Percentiles rank a stretch among this genome's conserved stretches.
These are phyloP conservation scores for Daubentonia madagascariensis DNA, from an alignment of 2,113 vertebrate genomes.

Conservation along the genomic window DNA sequence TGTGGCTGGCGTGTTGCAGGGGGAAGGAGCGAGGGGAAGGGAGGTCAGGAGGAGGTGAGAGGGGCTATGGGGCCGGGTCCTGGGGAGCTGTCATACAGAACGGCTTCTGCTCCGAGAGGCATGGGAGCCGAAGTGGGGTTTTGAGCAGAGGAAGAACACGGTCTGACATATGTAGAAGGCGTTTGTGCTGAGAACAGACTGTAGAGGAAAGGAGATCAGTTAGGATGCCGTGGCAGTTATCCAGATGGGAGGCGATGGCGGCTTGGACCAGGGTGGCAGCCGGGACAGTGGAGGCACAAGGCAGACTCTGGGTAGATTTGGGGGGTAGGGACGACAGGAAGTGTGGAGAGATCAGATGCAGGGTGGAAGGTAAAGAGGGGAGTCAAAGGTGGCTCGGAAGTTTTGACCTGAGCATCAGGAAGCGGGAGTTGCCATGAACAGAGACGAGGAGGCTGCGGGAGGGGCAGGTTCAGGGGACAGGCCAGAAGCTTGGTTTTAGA, in stretches of 20 bases:
- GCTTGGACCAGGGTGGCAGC: neutral
- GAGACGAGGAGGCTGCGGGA: neutral
- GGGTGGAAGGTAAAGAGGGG: neutral
- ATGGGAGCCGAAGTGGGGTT: neutral
- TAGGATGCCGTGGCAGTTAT: neutral
- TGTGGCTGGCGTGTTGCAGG: too few species aligned
- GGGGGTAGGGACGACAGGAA: neutral
- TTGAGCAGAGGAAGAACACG: neutral
- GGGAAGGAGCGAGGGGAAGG: neutral
- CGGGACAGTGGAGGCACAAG: neutral
- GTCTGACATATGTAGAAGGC: neutral
- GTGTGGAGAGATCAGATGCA: neutral
- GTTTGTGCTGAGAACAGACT: neutral
- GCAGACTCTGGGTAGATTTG: neutral
- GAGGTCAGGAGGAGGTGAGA: neutral
- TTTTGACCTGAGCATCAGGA: neutral
- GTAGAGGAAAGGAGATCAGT: too few species aligned
- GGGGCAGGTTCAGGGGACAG: neutral
- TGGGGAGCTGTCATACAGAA: neutral
- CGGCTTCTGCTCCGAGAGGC: neutral
- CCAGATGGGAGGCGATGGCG: neutral
- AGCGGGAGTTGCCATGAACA: neutral
- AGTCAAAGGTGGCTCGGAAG: too few species aligned
- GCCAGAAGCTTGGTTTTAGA: fast-evolving
- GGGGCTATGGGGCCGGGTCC: fast-evolving